Conservation (phyloP, 2,797 vertebrate species). For the Darevskia nairensis region DNA sequence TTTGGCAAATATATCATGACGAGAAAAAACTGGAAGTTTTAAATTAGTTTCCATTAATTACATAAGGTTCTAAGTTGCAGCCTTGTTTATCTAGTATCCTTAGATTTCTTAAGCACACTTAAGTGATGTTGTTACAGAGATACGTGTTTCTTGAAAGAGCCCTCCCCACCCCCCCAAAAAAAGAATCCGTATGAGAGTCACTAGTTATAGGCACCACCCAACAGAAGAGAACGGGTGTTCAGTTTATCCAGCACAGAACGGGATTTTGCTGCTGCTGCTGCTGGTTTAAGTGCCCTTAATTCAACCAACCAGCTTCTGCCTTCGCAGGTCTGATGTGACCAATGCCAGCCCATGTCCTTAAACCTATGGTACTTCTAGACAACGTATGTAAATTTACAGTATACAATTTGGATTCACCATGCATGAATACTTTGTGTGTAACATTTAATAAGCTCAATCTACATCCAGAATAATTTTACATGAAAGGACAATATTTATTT, state of each 20-base stretch:
- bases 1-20: constrained; percentile 85
- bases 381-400: constrained; percentile 99
- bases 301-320: constrained; percentile 91
- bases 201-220: constrained; percentile 91
- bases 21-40: constrained; percentile 83
- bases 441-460: constrained; percentile 99
- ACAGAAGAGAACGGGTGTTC: constrained; percentile 84
- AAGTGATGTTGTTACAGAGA: constrained; percentile 94
- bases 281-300: constrained; percentile 95
- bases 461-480: constrained; percentile 99
- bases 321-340: constrained; percentile 93
- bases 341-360: constrained; percentile 94
- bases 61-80: constrained; percentile 88
- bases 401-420: constrained; percentile 99
- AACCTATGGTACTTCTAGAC: constrained; percentile 99
- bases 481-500: constrained; percentile 99
- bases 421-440: constrained; percentile 99
- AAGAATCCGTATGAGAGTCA: constrained; percentile 84
- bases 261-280: constrained; percentile 90
- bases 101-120: constrained; percentile 93
- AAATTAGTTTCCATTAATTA: constrained; percentile 83
- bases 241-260: constrained; percentile 89
- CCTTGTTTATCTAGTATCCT: constrained; percentile 85
- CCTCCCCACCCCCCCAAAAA: constrained; percentile 76
- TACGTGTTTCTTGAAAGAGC: constrained; percentile 95